Evolutionary conservation across 1,140 invertebrate species (phyloP).

Genomic region (Battus philenor): DNA sequence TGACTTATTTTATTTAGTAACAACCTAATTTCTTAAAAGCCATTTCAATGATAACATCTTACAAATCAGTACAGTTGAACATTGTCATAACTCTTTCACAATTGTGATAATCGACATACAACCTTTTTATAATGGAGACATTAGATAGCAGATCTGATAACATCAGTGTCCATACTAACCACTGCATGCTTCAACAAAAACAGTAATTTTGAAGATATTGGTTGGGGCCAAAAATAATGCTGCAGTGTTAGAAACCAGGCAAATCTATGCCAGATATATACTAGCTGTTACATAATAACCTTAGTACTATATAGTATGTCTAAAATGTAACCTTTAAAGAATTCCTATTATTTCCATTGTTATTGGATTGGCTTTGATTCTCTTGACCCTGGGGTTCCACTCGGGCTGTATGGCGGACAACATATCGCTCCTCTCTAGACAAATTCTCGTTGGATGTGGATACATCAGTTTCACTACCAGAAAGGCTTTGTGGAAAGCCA

Average conservation of each 20-base stretch:
- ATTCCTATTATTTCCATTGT: slow-evolving; percentile 59
- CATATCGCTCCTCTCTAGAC: slow-evolving; percentile 89
- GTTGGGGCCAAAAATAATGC: background rate
- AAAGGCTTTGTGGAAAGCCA: slow-evolving; percentile 83
- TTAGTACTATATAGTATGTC: background rate
- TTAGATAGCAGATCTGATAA: no score
- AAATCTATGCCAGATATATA: no score
- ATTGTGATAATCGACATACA: no score
- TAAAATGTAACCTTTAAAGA: slow-evolving; percentile 57
- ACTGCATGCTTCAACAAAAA: no score
- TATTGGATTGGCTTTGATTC: slow-evolving; percentile 76
- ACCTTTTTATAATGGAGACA: no score
- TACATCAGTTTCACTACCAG: slow-evolving; percentile 93
- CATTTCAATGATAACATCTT: no score
- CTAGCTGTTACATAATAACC: background rate
- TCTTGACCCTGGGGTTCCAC: slow-evolving; percentile 96
- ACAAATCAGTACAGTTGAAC: no score
- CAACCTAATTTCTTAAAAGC: no score
- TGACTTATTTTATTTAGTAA: no score
- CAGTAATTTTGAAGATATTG: no score
- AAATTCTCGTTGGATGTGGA: slow-evolving; percentile 94
- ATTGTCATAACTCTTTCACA: no score
- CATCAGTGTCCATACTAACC: no score
- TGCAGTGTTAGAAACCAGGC: slow-evolving; percentile 14
- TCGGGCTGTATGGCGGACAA: slow-evolving; percentile 86